Evolutionary conservation across 2,113 vertebrate genomes (phyloP).

Genomic region (Trachemys scripta): DNA sequence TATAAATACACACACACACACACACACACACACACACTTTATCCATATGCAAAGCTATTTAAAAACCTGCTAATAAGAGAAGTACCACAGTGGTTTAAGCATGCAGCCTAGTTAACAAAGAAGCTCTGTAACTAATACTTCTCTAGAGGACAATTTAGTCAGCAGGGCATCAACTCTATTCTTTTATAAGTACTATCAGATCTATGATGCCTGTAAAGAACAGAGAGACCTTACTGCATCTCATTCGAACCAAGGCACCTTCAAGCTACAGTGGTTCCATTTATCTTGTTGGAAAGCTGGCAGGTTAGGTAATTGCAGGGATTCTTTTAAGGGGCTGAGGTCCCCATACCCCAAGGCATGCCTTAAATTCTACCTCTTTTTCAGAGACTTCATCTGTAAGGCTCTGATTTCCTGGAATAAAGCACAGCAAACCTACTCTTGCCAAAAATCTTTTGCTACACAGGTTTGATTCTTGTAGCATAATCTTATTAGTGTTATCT

Average conservation of each 20-base stretch:
- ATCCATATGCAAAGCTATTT: constrained; percentile 68
- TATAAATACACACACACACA: constrained; percentile 47
- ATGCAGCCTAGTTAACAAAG: constrained; percentile 82
- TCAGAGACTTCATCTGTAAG: constrained; percentile 21
- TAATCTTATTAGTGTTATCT: constrained; percentile 2
- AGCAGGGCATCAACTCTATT: constrained; percentile 82
- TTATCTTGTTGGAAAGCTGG: constrained; percentile 74
- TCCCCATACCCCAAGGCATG: constrained; percentile 53
- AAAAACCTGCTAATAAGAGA: constrained; percentile 76
- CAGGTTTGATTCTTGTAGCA: background rate
- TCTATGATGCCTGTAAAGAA: constrained; percentile 77
- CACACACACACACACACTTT: background rate
- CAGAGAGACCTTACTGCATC: constrained; percentile 71
- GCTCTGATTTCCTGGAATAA: background rate
- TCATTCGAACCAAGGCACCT: constrained; percentile 78
- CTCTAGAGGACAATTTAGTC: constrained; percentile 84
- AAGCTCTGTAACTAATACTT: constrained; percentile 82
- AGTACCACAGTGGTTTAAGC: constrained; percentile 76
- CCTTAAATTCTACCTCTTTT: constrained; percentile 43
- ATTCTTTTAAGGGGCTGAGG: constrained; percentile 68
- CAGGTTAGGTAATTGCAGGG: constrained; percentile 68
- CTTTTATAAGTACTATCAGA: constrained; percentile 81
- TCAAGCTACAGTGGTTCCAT: constrained; percentile 77
- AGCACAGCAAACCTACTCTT: background rate
- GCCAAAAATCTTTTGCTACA: background rate